Evolutionary conservation across 2,113 vertebrate species (phyloP).

Genomic region (Pluvianellus socialis): DNA sequence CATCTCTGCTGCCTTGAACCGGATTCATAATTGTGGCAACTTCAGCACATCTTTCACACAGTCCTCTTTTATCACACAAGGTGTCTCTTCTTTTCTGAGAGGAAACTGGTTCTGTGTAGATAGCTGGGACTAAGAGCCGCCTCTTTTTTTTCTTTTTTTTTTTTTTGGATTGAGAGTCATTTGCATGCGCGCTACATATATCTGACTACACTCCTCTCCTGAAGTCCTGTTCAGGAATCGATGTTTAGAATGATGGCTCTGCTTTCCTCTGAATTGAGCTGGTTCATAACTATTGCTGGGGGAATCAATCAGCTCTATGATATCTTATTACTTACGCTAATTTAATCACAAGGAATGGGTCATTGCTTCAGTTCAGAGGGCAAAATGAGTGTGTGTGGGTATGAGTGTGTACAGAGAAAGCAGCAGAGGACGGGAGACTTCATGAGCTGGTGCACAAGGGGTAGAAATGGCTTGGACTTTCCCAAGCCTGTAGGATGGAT

Average conservation of each 20-base stretch:
- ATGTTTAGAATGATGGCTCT: constrained; percentile 91
- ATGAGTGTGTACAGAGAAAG: neutral
- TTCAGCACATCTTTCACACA: neutral
- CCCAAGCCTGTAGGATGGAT: neutral
- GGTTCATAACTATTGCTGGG: constrained; percentile 91
- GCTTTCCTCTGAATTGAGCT: constrained; percentile 86
- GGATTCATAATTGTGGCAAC: neutral
- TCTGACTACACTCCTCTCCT: constrained; percentile 61
- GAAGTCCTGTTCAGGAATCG: constrained; percentile 81
- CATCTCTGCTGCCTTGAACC: neutral
- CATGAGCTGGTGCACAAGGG: neutral
- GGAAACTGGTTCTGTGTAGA: neutral
- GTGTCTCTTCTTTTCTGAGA: neutral
- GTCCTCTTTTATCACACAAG: neutral
- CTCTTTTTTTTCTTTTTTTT: neutral
- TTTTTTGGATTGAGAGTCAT: neutral
- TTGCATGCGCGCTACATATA: constrained; percentile 6
- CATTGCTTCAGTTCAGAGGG: constrained; percentile 85
- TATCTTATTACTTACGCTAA: constrained; percentile 99
- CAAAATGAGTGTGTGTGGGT: constrained; percentile 46
- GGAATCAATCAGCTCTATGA: constrained; percentile 97
- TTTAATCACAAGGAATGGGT: constrained; percentile 96
- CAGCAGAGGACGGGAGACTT: neutral
- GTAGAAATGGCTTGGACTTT: neutral
- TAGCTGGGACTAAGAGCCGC: neutral